phyloP scores from a whole-genome alignment of 2,888 invertebrate species.

The Tholera decimalis region DNA sequence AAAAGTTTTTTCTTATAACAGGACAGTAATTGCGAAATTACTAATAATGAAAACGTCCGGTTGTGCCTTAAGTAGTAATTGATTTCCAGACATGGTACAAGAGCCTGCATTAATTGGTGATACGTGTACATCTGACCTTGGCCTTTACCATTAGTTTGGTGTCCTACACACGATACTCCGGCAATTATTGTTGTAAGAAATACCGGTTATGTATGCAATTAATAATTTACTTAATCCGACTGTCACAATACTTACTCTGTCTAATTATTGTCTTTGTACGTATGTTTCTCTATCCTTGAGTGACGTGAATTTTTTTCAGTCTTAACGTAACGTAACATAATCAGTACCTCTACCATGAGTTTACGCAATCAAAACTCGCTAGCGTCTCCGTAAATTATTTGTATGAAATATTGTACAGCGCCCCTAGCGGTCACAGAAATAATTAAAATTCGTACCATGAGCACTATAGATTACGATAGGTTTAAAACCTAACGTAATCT shows the following conservation, averaged over 20 bases:
- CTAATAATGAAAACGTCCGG: conserved; percentile 65
- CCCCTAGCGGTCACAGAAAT: too few relatives aligned
- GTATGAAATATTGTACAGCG: too few relatives aligned
- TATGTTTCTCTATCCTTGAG: background rate
- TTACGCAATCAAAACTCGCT: too few relatives aligned
- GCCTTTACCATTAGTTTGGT: conserved; percentile 73
- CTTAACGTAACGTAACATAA: background rate
- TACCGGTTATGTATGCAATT: conserved; percentile 53
- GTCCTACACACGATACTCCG: conserved; percentile 59
- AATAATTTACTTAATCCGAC: conserved; percentile 15
- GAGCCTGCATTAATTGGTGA: conserved; percentile 74
- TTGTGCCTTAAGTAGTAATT: conserved; percentile 67
- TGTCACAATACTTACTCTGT: conserved; percentile 18
- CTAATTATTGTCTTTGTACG: conserved; percentile 15
- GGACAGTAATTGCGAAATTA: conserved; percentile 61
- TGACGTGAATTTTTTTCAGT: background rate
- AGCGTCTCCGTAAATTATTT: too few relatives aligned
- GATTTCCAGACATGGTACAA: conserved; percentile 70
- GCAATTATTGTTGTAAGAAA: conserved; percentile 50
- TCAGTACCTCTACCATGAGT: too few relatives aligned
- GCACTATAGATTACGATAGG: too few relatives aligned
- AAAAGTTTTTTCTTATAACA: conserved; percentile 36
- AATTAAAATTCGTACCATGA: too few relatives aligned
- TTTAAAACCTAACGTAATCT: too few relatives aligned
- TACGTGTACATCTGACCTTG: conserved; percentile 81